These are phyloP conservation scores for Zophobas atratus DNA, from an alignment of 1,140 invertebrate genomes.

Conservation along the genomic window DNA sequence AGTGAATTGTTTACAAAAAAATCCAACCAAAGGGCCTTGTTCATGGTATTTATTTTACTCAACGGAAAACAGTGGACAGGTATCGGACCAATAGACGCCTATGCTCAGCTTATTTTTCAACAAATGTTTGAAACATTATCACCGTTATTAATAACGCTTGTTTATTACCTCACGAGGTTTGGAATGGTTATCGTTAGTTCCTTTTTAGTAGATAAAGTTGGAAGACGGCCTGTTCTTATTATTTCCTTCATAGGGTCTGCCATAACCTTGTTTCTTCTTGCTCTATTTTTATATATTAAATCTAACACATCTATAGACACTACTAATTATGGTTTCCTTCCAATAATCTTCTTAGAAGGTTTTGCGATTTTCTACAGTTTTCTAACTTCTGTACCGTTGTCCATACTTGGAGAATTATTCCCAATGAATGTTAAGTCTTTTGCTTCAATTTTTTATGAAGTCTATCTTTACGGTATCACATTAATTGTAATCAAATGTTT, in stretches of 20 bases:
- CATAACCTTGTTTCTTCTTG: conserved; percentile 71
- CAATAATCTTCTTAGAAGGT: conserved; percentile 76
- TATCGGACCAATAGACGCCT: conserved; percentile 82
- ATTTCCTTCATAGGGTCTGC: conserved; percentile 74
- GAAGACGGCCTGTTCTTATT: conserved; percentile 78
- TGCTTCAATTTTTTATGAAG: conserved; percentile 79
- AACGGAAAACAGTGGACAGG: conserved; percentile 84
- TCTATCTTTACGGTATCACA: conserved; percentile 80
- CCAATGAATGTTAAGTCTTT: conserved; percentile 79
- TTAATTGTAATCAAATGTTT: conserved; percentile 84
- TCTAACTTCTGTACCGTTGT: conserved; percentile 79
- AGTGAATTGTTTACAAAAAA: conserved; percentile 72
- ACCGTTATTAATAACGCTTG: conserved; percentile 68
- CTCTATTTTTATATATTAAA: conserved; percentile 72
- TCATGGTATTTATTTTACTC: conserved; percentile 77
- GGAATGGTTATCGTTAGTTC: conserved; percentile 76
- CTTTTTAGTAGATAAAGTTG: conserved; percentile 79
- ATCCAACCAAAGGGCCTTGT: conserved; percentile 77
- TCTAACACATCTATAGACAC: conserved; percentile 55
- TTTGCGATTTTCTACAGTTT: conserved; percentile 81
- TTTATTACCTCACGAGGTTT: conserved; percentile 79
- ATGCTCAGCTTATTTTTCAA: conserved; percentile 81
- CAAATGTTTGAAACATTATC: conserved; percentile 70
- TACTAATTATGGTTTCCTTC: conserved; percentile 66
- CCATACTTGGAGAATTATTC: conserved; percentile 83